Base-by-base conservation (phyloP, 2,797 vertebrate species). In the Clarias pachynema region DNA sequence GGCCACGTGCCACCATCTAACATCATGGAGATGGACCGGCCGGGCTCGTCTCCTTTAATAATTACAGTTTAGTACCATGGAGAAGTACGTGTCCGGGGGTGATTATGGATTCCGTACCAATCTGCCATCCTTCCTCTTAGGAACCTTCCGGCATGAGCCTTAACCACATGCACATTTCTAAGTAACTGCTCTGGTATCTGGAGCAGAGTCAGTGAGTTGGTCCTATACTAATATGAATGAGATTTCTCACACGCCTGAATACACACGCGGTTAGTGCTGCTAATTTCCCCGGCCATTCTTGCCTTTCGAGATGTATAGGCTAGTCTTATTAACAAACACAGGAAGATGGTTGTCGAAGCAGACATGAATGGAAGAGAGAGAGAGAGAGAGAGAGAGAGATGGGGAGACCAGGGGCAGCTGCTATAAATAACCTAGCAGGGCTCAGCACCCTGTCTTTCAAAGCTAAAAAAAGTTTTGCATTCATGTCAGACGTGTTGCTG, bases 301-400 rank as follows among this genome's bases (percentile, higher is more conserved):
- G 14, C 2, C 72, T 53, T 74, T 18, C 26, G 9, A 22, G 26
- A 53, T 56, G 16, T n/a, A 60, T 34, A 31, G 10, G 4, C 44
- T 68, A 68, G 2, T 5, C 34, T 69, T 81, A 69, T 69, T 34
- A 69, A 81, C 62, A 49, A 65, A 80, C 16, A 63, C 62, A 81
- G n/a, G 44, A 81, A 34, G 44, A 22, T 7, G 79, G 44, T 18
- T 49, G 60, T 15, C 16, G 15, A 40, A 18, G 16, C 26, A 9
- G 69, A 70, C 40, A 34, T 68, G 68, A 22, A 20, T 37, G 22
- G 37, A 34, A 3, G 89, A 91, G 66, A 86, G 31, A 82, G 69
- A 24, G 59, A 83, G 89, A 88, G 57, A 63, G 84, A 63, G 82
- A 88, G 79, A 70, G 85, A 89, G 70, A 75, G 73, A 34, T 5